Base-by-base conservation (phyloP, 1,140 invertebrate species). In the Andrena cerasifolii region DNA sequence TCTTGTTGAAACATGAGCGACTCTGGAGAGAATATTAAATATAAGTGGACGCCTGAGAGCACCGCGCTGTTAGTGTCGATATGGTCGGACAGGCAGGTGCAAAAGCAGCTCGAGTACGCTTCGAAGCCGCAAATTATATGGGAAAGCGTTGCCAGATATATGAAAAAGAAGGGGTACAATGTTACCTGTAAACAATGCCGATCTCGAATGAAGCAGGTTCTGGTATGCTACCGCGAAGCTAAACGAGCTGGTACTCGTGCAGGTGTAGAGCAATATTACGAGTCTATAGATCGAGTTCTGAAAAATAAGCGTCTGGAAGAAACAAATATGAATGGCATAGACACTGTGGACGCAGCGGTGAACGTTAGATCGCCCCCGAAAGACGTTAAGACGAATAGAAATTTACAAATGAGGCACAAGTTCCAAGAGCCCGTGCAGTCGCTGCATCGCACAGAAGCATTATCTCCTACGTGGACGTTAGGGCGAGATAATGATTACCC, bases 31-130 rank as follows among this genome's bases (percentile, higher is more conserved):
- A 86, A 75, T 78, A 47, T 67, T 10, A 93, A 93, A 62, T 93
- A 92, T 66, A 93, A 92, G 71, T 93, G 92, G 92, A 92, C 90
- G 0, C 90, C 90, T 6, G 92, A 93, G 18, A 92, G 92, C 49
- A 93, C 91, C 1, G 82, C 89, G 6, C 83, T 92, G 3, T 72
- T 93, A 21, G 91, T 93, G 2, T 92, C 91, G 0, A 88, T 93
- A 0, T 93, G 92, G 92, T 89, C 91, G 0, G 92, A 93, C 47
- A 90, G 87, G 21, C 91, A 92, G 65, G 91, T 93, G 7, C 92
- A 93, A 70, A 92, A 92, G 28, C 91, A 93, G 61, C 72, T 93
- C 2, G 88, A 90, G 10, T 90, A 89, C 58, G 61, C 91, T 0
- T 53, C 84, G 1, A 92, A 91, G 43, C 90, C 91, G 2, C 91